phyloP scores from a whole-genome alignment of 2,888 invertebrate species.

The Amphipyra tragopoginis region DNA sequence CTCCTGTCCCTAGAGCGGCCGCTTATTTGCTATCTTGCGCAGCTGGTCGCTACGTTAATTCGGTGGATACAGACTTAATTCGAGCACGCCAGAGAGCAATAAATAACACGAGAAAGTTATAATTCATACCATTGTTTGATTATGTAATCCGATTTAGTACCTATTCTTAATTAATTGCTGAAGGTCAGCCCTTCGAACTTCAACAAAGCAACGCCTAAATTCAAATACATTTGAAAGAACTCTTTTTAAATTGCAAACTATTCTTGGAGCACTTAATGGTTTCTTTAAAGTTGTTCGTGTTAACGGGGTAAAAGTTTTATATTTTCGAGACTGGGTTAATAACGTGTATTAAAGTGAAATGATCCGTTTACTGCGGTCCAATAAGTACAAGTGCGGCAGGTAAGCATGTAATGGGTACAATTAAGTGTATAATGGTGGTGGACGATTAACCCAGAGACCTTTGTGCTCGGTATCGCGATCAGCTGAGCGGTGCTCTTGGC shows the following conservation, averaged over 20 bases:
- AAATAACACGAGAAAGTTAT: conserved; percentile 62
- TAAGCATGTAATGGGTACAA: conserved; percentile 62
- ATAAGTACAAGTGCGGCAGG: conserved; percentile 39
- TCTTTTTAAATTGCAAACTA: conserved; percentile 28
- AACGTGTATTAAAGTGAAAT: conserved; percentile 51
- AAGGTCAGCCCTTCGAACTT: conserved; percentile 34
- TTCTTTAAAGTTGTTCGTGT: conserved; percentile 37
- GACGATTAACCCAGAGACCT: conserved; percentile 85
- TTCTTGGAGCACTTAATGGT: conserved; percentile 47
- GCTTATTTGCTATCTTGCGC: conserved; percentile 59
- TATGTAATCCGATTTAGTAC: conserved; percentile 43
- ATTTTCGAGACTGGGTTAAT: conserved; percentile 44
- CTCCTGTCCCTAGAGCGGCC: conserved; percentile 48
- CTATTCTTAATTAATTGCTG: conserved; percentile 33
- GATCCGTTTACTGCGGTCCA: conserved; percentile 43
- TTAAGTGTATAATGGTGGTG: conserved; percentile 69
- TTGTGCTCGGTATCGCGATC: conserved; percentile 81
- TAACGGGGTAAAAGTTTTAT: conserved; percentile 32
- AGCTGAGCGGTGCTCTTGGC: conserved; percentile 76
- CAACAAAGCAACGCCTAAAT: conserved; percentile 29
- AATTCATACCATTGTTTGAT: conserved; percentile 54
- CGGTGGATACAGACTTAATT: conserved; percentile 62
- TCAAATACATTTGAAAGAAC: conserved; percentile 37
- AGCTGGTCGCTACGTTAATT: conserved; percentile 62
- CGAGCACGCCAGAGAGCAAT: conserved; percentile 56